Conservation (phyloP, 2,888 invertebrate genomes). For the Torymus texanus region DNA sequence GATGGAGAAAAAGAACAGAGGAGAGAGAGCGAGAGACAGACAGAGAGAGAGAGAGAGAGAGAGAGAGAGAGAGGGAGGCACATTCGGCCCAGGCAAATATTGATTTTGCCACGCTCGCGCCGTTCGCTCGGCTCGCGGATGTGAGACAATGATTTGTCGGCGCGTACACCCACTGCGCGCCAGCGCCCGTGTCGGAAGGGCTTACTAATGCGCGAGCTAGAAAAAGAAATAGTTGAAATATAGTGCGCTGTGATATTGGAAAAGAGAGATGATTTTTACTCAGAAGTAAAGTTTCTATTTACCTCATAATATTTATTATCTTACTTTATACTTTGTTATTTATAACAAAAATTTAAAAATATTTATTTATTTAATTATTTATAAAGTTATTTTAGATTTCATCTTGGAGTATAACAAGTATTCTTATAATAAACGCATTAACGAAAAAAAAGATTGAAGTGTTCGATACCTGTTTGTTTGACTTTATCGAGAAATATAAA, state of each 20-base stretch:
- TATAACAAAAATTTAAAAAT: background rate
- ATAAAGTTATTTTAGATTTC: too few species aligned
- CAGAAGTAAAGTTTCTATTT: too few species aligned
- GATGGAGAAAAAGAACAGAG: constrained; percentile 12
- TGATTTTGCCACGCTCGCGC: constrained; percentile 68
- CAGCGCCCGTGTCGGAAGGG: constrained; percentile 24
- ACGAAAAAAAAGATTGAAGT: too few species aligned
- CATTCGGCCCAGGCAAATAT: constrained; percentile 69
- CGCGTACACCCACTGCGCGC: constrained; percentile 45
- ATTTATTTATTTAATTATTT: too few species aligned
- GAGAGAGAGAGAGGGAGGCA: constrained; percentile 45
- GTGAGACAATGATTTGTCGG: constrained; percentile 72
- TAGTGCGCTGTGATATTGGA: background rate
- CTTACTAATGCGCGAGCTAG: constrained; percentile 5
- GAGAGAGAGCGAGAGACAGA: constrained; percentile 10
- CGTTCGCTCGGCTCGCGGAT: constrained; percentile 55
- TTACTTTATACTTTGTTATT: background rate
- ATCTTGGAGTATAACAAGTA: too few species aligned
- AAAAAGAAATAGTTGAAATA: constrained; percentile 17
- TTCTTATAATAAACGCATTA: too few species aligned
- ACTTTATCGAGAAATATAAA: too few species aligned
- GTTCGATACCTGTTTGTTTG: too few species aligned
- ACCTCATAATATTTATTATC: too few species aligned
- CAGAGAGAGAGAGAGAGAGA: constrained; percentile 1
- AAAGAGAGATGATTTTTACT: too few species aligned